Base-by-base conservation (phyloP, 1,140 invertebrate species). In the Atta texana region DNA sequence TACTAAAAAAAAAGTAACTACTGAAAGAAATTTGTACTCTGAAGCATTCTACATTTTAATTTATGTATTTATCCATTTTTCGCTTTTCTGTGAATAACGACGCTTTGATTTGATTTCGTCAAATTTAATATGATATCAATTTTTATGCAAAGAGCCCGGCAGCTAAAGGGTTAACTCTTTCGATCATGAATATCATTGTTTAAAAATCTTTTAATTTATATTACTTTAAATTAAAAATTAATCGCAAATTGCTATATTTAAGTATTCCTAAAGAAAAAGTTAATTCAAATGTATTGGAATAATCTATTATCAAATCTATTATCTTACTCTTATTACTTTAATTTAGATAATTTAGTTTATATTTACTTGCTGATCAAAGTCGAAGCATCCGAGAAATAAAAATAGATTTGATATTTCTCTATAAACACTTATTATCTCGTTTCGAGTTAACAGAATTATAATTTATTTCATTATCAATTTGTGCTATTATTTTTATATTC, bases 81-180 rank as follows among this genome's bases (percentile, higher is more conserved):
- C 5, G 14, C 16, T 28, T 81, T 82, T 34, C 21, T 49, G 34
- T 34, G 14, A 75, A 84, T 49, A 71, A 69, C 24, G 18, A 61
- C 14, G 34, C 24, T 61, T 82, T 39, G 28, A 21, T 57, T 55
- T 18, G 24, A 74, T 1, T 74, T 74, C 61, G 44, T 2, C 14
- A 34, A 61, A 63, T 75, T 85, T 64, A 63, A 80, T 14, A 44
- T 16, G 24, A 85, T 64, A 7, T 61, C 24, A 61, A 49, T 82
- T 59, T n/a, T 61, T 18, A 72, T 59, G 18, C 18, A 21, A 64
- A 84, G 6, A 75, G 24, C 71, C 80, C 69, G 80, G 80, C 80
- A 84, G 39, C 69, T 75, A 84, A 84, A 84, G 69, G 55, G 28
- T 84, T 74, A 84, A 84, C 57, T 34, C 39, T 84, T 75, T 84